Evolutionary conservation across 2,797 vertebrate genomes (phyloP).

Genomic region (Xiphorhynchus erythropygius): DNA sequence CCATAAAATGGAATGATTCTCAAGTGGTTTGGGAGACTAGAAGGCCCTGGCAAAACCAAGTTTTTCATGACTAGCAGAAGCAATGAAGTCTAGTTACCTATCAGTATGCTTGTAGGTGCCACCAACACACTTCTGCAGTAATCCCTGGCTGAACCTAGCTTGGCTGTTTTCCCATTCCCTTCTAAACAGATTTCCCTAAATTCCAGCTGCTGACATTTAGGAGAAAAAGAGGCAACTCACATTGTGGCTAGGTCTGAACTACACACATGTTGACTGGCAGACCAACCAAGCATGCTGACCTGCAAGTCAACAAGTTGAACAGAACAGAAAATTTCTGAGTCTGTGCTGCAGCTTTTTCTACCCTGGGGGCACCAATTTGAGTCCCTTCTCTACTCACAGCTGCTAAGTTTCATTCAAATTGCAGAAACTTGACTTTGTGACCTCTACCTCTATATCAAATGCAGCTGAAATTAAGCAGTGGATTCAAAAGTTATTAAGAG

Average conservation of each 20-base stretch:
- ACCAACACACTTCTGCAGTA: neutral
- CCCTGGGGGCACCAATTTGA: neutral
- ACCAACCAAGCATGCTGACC: neutral
- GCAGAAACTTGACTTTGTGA: constrained; percentile 25
- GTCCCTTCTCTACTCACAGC: constrained; percentile 8
- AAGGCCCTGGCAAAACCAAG: neutral
- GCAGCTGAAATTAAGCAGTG: neutral
- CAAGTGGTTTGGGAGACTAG: neutral
- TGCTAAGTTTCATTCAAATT: constrained; percentile 19
- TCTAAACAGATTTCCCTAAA: neutral
- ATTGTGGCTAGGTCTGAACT: neutral
- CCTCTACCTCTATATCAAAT: neutral
- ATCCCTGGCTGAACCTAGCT: neutral
- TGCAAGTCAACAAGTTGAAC: constrained; percentile 7
- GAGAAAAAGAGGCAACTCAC: neutral
- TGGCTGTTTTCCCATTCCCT: neutral
- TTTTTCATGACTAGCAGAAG: neutral
- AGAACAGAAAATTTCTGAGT: constrained; percentile 3
- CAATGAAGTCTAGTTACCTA: neutral
- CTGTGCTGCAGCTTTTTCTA: neutral
- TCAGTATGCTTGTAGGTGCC: neutral
- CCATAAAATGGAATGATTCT: neutral
- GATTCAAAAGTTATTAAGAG: neutral
- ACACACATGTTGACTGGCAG: accelerated
- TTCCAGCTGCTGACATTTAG: neutral